Evolutionary conservation across 2,888 invertebrate species (phyloP), one percentile per base, ranked within the genome.

Genomic region (Oscheius sp.): DNA sequence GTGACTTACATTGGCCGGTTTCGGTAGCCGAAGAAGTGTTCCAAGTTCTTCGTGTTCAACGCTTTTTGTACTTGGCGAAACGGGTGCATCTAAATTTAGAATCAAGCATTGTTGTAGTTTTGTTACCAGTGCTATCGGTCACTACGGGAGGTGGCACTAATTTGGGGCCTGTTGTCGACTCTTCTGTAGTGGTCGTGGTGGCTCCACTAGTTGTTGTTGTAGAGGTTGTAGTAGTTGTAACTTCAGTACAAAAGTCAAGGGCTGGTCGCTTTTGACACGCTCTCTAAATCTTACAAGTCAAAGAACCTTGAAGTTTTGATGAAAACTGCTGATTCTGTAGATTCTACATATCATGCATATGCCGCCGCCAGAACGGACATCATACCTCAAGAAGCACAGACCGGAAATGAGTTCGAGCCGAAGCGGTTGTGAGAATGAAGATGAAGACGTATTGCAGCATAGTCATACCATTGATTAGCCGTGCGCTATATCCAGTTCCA

Each of bases 231-330:
- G 59, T 62, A 7, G 70, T 70, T 13, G 55, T 66, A 21, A 70
- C 50, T 3, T 76, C 74, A 7, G 66, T 57, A 29, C 82, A 82
- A 65, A 82, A 79, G 4, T 75, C 74, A 10, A 82, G 74, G 3
- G 73, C 71, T 11, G 82, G 82, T 32, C 77, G 72, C 74, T 80
- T 78, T 7, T 10, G 65, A 29, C 82, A 82, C n/a, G 82, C 82
- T 73, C 82, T 70, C 80, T 80, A 63, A 55, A 80, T 70, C 2
- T 37, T 21, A n/a, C 29, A 53, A 7, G 29, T 10, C 2, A n/a
- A 5, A 68, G 3, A 35, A 29, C 60, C n/a, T 37, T n/a, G 21
- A 21, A 21, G 21, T 21, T 21, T 21, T 21, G 21, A 21, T 21
- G 21, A 21, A 21, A 21, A 21, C 29, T 29, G 53, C 53, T 53